Evolutionary conservation across 2,888 invertebrate species (phyloP), one percentile per base, ranked within the genome.

Genomic region (Elmis aenea): DNA sequence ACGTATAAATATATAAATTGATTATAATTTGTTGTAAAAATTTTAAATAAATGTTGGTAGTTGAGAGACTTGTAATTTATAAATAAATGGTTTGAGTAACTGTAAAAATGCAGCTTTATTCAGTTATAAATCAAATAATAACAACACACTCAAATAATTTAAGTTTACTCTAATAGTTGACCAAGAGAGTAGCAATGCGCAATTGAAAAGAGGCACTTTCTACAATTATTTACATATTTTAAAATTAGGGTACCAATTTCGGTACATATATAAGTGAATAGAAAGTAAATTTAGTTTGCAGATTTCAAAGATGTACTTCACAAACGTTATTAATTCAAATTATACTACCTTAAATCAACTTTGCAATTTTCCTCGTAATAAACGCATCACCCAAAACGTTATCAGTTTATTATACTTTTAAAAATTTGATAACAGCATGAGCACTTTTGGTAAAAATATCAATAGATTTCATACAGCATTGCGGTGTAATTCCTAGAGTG

Each of bases 361-460:
- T 13, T 28, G n/a, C 2, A 29, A 29, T 9, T 6, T n/a, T 15
- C 4, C 16, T 4, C 9, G 6, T 23, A 13, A 22, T 30, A 38
- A 38, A 38, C 33, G 33, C 37, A 33, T 42, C 33, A 38, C 37
- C 24, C 8, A 18, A 18, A 18, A 6, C 8, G 5, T 18, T 8
- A 6, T 18, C 18, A 18, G 18, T 8, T 18, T 18, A 18, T 6
- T 18, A 18, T 41, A 49, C 52, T 55, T n/a, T n/a, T n/a, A n/a
- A n/a, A 57, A 40, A 57, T 54, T 54, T 57, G 50, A 59, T 62
- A 77, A 77, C 75, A 77, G 77, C 76, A 74, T 77, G 78, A 78
- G 78, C 78, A 78, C 77, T 77, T 78, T 77, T 75, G 77, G 78
- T 77, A 65, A 77, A 76, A 76, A 77, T 64, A 64, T 66, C 26